These are phyloP conservation scores for Galagoides demidoff DNA, from an alignment of 2,797 vertebrate genomes.

Conservation along the genomic window DNA sequence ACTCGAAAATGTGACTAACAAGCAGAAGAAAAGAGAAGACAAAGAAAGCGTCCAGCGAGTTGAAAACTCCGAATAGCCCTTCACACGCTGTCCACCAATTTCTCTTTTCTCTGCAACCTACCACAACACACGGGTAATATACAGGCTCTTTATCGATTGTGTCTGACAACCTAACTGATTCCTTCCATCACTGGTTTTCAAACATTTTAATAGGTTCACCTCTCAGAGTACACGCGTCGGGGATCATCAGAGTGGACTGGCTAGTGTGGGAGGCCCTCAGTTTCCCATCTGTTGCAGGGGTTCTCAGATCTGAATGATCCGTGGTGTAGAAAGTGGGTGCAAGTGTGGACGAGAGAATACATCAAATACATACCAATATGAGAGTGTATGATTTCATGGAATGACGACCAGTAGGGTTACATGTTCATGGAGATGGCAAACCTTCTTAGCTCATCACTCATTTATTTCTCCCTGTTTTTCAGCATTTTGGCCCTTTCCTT, in stretches of 20 bases:
- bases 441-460: not conserved
- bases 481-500: not conserved
- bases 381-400: conserved; percentile 1
- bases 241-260: not conserved
- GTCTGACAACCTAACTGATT: not conserved
- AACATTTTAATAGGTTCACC: not conserved
- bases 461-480: not conserved
- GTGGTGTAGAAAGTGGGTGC: not conserved
- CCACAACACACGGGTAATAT: not conserved
- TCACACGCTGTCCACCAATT: not conserved
- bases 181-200: not conserved
- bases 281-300: not conserved
- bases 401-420: not conserved
- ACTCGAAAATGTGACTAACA: conserved; percentile 45
- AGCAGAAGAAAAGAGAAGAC: conserved; percentile 10
- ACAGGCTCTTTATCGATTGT: not conserved
- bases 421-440: not conserved
- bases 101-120: not conserved
- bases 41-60: not conserved
- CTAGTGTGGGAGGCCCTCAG: not conserved
- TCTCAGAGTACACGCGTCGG: not conserved
- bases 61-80: not conserved
- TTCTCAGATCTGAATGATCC: not conserved
- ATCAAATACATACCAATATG: not conserved
- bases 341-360: not conserved